Conservation (phyloP, 1,140 invertebrate species). For the Drosophila elegans region DNA sequence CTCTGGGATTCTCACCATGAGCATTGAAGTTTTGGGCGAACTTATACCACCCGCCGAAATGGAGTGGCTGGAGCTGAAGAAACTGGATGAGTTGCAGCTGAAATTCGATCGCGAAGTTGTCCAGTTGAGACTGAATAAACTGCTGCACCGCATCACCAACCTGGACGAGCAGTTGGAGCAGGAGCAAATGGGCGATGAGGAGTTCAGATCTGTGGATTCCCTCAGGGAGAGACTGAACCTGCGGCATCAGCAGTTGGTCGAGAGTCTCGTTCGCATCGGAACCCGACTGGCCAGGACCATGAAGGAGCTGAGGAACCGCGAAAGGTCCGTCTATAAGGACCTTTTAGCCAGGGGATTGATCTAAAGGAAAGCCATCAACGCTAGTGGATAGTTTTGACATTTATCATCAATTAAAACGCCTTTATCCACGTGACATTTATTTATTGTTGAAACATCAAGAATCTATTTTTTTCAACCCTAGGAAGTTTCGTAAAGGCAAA, state of each 20-base stretch:
- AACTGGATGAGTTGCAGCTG: background rate
- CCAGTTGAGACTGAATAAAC: background rate
- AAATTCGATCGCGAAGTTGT: background rate
- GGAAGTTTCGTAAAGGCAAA: too few relatives aligned
- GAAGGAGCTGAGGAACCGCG: background rate
- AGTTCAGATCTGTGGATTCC: background rate
- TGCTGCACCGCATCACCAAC: background rate
- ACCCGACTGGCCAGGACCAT: background rate
- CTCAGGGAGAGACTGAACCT: background rate
- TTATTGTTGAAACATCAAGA: too few relatives aligned
- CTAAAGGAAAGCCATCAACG: background rate
- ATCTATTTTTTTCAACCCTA: too few relatives aligned
- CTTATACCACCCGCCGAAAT: background rate
- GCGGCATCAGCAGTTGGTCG: background rate
- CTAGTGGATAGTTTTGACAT: too few relatives aligned
- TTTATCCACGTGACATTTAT: too few relatives aligned
- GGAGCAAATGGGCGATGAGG: background rate
- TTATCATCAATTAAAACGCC: too few relatives aligned
- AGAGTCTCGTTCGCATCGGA: constrained; percentile 3
- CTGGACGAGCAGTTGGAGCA: background rate
- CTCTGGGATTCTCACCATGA: background rate
- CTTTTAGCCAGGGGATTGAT: background rate
- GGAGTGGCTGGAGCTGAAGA: background rate
- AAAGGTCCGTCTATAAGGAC: background rate
- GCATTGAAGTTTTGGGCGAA: background rate